Evolutionary conservation across 2,113 vertebrate genomes (phyloP), one percentile per base, ranked within the genome.

Genomic region (Gallinago jamesoni): DNA sequence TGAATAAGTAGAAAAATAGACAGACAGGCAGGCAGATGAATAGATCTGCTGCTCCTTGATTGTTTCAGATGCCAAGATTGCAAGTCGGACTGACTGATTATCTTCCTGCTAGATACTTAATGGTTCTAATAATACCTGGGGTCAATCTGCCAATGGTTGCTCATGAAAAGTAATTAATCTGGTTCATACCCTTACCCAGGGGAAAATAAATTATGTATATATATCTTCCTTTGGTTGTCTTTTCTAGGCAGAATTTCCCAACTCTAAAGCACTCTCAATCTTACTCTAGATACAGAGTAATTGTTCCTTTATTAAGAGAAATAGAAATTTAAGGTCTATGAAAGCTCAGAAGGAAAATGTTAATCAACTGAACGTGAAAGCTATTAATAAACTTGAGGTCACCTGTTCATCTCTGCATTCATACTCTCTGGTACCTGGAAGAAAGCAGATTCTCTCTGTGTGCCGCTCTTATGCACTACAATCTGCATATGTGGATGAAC

Each of bases 151-250:
- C 76, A 89, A 73, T 20, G 10, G 52, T 31, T 91, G 73, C 57
- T 96, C 69, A 48, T 55, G 69, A 53, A 59, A 91, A 87, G 93
- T 96, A 95, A 96, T 96, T 97, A 93, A 96, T 92, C 89, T 96
- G 69, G 43, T 91, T 96, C 91, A 84, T 94, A 84, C 60, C 33
- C 13, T 92, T 79, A 72, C 80, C 77, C 73, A 72, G 35, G 87
- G 91, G 91, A 91, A 89, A 66, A 95, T 94, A 91, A 94, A 95
- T 96, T 91, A 97, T 89, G 68, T 39, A 96, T 89, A 96, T 89
- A 13, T 31, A 6, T 72, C 77, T 93, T 95, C 77, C 66, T 67
- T 69, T 87, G 30, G 57, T 91, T 87, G 73, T 68, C 62, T 77
- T 92, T 69, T 78, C 43, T 39, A 93, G 81, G 17, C 39, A 94